These are phyloP conservation scores for Caenorhabditis inopinata DNA, from an alignment of 1,140 invertebrate species.

Conservation along the genomic window DNA sequence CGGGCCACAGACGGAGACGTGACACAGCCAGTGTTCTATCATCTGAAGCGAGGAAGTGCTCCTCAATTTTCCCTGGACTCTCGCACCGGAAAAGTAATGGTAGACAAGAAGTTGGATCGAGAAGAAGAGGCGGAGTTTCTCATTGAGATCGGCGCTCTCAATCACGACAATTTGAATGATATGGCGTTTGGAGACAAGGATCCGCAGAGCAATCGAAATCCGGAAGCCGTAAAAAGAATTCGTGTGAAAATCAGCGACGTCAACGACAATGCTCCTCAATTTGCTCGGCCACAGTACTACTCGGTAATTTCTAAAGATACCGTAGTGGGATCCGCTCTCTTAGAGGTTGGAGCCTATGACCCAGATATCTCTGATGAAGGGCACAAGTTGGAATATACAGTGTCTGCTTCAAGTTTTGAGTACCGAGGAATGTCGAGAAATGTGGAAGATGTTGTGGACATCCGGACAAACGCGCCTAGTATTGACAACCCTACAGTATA, in stretches of 20 bases:
- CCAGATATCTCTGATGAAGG: neutral
- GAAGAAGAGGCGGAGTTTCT: neutral
- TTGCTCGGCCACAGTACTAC: neutral
- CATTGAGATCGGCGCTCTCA: neutral
- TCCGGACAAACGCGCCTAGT: no score
- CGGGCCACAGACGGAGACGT: neutral
- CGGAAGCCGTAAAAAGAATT: neutral
- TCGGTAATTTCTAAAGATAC: neutral
- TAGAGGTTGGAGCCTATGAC: neutral
- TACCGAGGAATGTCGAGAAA: neutral
- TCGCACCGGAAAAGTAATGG: neutral
- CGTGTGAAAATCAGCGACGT: neutral
- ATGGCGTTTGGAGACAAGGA: no score
- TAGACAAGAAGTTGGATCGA: neutral
- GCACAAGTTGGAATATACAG: conserved; percentile 13
- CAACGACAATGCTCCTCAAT: neutral
- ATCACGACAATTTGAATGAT: neutral
- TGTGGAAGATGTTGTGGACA: neutral
- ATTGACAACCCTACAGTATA: neutral
- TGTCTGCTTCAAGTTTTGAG: neutral
- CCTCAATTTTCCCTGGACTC: neutral
- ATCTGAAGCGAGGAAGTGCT: neutral
- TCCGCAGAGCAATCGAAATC: no score
- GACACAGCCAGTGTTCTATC: neutral
- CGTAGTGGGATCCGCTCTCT: neutral